A percentile compares a stretch with the other conserved stretches of the same genome.
Evolutionary conservation across 2,797 vertebrate species (phyloP).

Genomic region (Cryptoprocta ferox): DNA sequence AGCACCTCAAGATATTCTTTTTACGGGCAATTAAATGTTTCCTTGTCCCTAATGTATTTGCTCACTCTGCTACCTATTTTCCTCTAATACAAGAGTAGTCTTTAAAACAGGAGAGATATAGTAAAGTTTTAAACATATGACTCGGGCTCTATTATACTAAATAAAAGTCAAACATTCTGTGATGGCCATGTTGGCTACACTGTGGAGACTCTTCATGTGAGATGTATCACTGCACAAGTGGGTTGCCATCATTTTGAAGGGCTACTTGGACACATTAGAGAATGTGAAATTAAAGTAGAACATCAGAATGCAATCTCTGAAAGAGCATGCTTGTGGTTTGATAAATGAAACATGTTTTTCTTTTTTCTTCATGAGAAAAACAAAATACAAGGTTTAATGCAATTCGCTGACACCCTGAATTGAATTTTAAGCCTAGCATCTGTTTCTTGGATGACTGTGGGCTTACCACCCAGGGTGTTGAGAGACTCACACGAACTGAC

Average conservation of each 20-base stretch:
- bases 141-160: not conserved
- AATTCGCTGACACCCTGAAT: conserved; percentile 64
- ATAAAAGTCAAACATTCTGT: conserved; percentile 12
- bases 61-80: not conserved
- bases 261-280: conserved; percentile 21
- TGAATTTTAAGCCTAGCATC: conserved; percentile 74
- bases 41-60: not conserved
- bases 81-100: not conserved
- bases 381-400: conserved; percentile 65
- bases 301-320: not conserved
- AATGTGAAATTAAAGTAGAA: conserved; percentile 61
- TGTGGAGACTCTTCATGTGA: not conserved
- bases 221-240: conserved; percentile 44
- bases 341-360: conserved; percentile 56
- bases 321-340: conserved; percentile 34
- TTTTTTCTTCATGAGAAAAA: conserved; percentile 58
- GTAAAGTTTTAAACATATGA: conserved; percentile 22
- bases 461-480: conserved; percentile 78
- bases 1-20: not conserved
- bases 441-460: conserved; percentile 73
- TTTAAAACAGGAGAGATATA: conserved; percentile 55
- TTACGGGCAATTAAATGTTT: conserved; percentile 48
- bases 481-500: conserved; percentile 72
- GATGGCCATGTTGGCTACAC: not conserved
- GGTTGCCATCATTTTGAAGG: conserved; percentile 30